Percentiles rank a stretch among this genome's conserved stretches.
Evolutionary conservation across 2,113 vertebrate genomes (phyloP).

Genomic region (Hippopotamus amphibius): DNA sequence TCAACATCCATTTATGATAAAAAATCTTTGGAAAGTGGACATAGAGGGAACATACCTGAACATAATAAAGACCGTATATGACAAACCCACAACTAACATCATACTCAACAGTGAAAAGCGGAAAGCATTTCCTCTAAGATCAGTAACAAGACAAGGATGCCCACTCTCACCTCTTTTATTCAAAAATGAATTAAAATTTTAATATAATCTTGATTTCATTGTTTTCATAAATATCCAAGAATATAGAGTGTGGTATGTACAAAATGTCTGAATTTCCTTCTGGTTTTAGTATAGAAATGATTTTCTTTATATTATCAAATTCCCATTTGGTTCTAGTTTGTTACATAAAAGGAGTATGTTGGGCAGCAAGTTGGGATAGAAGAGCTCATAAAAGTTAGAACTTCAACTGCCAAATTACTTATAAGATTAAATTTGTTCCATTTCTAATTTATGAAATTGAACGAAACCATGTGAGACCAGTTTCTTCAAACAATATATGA

Average conservation of each 20-base stretch:
- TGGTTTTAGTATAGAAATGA: neutral
- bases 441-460: slow-evolving; percentile 4
- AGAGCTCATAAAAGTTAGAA: neutral
- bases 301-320: neutral
- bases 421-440: neutral
- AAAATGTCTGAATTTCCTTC: neutral
- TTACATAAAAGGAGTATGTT: neutral
- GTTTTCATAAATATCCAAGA: neutral
- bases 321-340: neutral
- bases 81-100: too few species aligned
- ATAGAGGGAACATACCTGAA: too few species aligned
- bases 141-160: too few species aligned
- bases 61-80: too few species aligned
- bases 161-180: neutral
- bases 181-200: neutral
- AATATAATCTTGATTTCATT: neutral
- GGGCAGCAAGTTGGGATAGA: neutral
- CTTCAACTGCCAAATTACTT: neutral
- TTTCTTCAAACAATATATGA: neutral
- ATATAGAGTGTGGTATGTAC: neutral
- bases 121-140: too few species aligned
- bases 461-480: neutral
- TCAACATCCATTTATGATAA: too few species aligned
- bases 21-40: too few species aligned
- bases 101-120: too few species aligned